Base-by-base conservation (phyloP, 1,140 invertebrate genomes). In the Rhagoletis zephyria region DNA sequence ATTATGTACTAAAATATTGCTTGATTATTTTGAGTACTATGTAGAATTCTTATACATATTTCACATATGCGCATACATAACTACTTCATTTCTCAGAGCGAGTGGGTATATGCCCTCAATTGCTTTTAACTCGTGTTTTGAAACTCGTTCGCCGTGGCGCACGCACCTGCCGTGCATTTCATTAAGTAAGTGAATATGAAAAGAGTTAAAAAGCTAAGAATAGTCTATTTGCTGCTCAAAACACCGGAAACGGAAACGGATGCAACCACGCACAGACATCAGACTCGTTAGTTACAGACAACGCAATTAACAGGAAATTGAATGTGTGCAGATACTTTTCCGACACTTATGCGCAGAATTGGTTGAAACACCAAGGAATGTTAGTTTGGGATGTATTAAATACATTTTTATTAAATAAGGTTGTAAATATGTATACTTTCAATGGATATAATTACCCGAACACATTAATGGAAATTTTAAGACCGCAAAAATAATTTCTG, bases 241-340 rank as follows among this genome's bases (percentile, higher is more conserved):
- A 48, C 74, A 81, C 5, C 74, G 48, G 74, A 81, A 81, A 56
- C 74, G 74, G 74, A 81, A 81, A 56, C 74, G 74, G 74, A 81
- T 81, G 74, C 48, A 81, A 42, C 48, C 74, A 81, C 74, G 74
- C 74, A 81, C 74, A 81, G 74, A 81, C 74, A 81, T 59, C 48
- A 81, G 74, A 81, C 74, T 81, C 74, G 74, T 81, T 81, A 81
- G 74, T 81, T 81, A 48, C 74, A 81, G 74, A 56, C 74, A 81
- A 51, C 74, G 56, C 74, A 81, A 81, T 81, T 81, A 81, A 81
- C 74, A 12, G 74, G 74, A 81, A 81, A 81, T 81, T 81, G 74
- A 81, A 81, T 81, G 74, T 81, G 74, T 51, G 74, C 74, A 81
- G 19, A 81, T 81, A 81, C 74, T 81, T 81, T 59, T 59, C 51